Conservation (phyloP, 1,140 invertebrate species). For the Drosophila bocki region DNA sequence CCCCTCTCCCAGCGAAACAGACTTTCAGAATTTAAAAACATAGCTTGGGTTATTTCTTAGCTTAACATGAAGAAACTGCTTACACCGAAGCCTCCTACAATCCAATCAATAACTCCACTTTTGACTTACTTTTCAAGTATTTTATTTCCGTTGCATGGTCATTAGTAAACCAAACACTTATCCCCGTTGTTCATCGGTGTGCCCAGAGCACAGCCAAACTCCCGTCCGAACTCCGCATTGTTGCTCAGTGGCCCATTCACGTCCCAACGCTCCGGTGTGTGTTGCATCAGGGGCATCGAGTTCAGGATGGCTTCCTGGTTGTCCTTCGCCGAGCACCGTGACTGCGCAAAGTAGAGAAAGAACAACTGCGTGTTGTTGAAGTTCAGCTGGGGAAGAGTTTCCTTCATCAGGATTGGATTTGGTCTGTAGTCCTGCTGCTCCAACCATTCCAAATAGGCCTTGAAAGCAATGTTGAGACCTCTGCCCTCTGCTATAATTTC, state of each 20-base stretch:
- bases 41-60: no score
- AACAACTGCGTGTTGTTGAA: slow-evolving; percentile 88
- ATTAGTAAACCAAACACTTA: slow-evolving; percentile 72
- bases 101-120: slow-evolving; percentile 15
- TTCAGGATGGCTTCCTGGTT: slow-evolving; percentile 40
- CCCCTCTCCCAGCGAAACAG: background rate
- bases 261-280: slow-evolving; percentile 66
- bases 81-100: background rate
- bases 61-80: background rate
- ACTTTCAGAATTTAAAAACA: background rate
- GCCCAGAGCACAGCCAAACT: slow-evolving; percentile 68
- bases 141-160: slow-evolving; percentile 16
- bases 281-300: slow-evolving; percentile 61
- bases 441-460: slow-evolving; percentile 85
- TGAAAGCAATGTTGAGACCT: slow-evolving; percentile 88
- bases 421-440: slow-evolving; percentile 41
- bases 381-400: slow-evolving; percentile 70
- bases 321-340: slow-evolving; percentile 57
- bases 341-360: slow-evolving; percentile 90
- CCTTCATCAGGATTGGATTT: slow-evolving; percentile 29
- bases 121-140: slow-evolving; percentile 27
- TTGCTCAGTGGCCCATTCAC: slow-evolving; percentile 75
- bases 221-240: slow-evolving; percentile 65
- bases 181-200: slow-evolving; percentile 77
- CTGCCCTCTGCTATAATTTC: slow-evolving; percentile 90